A percentile compares a stretch with the other conserved stretches of the same genome.
phyloP scores from a whole-genome alignment of 2,888 invertebrate species.

The Hypercompe scribonia region DNA sequence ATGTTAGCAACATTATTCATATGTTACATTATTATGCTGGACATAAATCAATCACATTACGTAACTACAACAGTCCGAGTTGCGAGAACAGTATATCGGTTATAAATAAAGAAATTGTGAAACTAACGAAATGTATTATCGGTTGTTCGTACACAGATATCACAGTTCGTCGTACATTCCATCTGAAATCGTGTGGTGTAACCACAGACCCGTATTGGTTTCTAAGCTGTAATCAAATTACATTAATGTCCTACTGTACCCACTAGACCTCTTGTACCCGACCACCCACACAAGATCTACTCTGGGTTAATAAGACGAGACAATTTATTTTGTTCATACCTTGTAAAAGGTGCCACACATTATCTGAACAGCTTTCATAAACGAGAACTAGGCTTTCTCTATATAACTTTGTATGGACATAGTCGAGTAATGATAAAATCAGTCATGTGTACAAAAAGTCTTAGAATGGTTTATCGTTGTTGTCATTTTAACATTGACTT shows the following conservation, averaged over 20 bases:
- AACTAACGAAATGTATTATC: conserved; percentile 38
- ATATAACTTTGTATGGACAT: conserved; percentile 31
- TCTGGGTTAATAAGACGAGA: conserved; percentile 29
- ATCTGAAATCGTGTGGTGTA: conserved; percentile 46
- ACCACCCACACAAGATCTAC: conserved; percentile 32
- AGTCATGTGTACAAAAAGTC: conserved; percentile 28
- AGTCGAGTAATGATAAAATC: conserved; percentile 31
- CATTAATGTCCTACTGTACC: conserved; percentile 37
- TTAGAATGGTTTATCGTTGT: background rate
- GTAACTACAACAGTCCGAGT: conserved; percentile 19
- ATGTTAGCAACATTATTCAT: background rate
- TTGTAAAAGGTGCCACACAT: conserved; percentile 17
- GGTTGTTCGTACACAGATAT: conserved; percentile 26
- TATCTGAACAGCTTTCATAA: conserved; percentile 32
- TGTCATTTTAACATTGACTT: background rate
- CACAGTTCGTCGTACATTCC: conserved; percentile 43
- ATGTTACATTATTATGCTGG: background rate
- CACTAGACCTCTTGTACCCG: conserved; percentile 35
- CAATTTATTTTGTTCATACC: conserved; percentile 26
- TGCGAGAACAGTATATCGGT: conserved; percentile 28
- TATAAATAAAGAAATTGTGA: conserved; percentile 51
- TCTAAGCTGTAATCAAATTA: conserved; percentile 53
- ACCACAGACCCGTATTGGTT: conserved; percentile 55
- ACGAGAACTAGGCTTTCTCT: conserved; percentile 43
- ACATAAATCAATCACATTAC: conserved; percentile 14